Evolutionary conservation across 2,888 invertebrate genomes (phyloP).

Genomic region (Drosophila melanosoma): DNA sequence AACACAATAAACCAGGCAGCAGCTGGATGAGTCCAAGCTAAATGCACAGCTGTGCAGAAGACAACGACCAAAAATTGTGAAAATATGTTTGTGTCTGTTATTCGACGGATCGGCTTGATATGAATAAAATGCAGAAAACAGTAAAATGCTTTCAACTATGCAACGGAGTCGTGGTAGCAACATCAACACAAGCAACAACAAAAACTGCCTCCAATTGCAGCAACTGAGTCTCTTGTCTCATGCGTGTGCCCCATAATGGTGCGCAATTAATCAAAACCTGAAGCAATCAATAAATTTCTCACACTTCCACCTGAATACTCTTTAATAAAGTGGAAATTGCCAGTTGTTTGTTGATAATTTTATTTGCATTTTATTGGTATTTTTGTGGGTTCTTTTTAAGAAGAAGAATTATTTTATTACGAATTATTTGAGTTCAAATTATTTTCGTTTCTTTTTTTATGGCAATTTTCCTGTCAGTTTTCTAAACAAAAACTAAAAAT

Average conservation of each 20-base stretch:
- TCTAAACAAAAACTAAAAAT: neutral
- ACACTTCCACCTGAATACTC: conserved; percentile 32
- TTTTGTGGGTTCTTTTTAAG: neutral
- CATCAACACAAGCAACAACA: conserved; percentile 19
- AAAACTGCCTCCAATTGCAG: conserved; percentile 34
- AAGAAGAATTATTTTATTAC: neutral
- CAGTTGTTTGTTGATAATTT: neutral
- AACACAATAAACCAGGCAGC: conserved; percentile 41
- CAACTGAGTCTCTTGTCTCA: conserved; percentile 21
- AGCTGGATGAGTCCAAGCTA: conserved; percentile 27
- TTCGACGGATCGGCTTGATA: conserved; percentile 68
- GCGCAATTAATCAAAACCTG: conserved; percentile 67
- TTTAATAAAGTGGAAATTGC: neutral
- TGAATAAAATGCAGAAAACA: conserved; percentile 76
- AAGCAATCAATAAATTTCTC: neutral
- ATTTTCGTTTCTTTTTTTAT: neutral
- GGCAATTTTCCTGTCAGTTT: neutral
- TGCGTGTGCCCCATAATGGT: conserved; percentile 67
- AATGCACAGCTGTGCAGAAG: conserved; percentile 48
- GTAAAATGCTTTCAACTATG: conserved; percentile 77
- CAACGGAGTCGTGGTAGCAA: conserved; percentile 23
- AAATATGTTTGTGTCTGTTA: conserved; percentile 68
- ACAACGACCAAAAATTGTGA: conserved; percentile 68
- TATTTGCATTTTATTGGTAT: neutral
- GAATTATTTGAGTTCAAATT: neutral